A percentile compares a stretch with the other conserved stretches of the same genome.
Evolutionary conservation across 2,113 vertebrate species (phyloP).

Genomic region (Callopanchax toddi): DNA sequence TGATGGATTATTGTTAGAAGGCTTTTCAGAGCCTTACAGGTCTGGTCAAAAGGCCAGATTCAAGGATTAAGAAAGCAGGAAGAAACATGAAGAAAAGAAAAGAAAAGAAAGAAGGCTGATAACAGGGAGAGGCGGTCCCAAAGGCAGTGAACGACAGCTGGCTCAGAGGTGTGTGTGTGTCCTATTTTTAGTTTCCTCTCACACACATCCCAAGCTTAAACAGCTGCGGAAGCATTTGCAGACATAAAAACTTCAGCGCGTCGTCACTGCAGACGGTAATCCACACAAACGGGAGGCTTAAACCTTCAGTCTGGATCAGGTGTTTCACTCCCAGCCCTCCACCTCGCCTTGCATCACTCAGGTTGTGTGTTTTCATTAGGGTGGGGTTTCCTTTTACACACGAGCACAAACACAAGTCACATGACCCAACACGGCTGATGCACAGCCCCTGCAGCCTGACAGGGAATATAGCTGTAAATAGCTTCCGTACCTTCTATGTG

Average conservation of each 20-base stretch:
- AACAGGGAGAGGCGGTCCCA: constrained; percentile 56
- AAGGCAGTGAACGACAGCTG: constrained; percentile 75
- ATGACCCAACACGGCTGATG: constrained; percentile 31
- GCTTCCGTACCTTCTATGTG: constrained; percentile 40
- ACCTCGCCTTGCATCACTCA: not conserved
- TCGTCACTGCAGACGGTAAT: constrained; percentile 21
- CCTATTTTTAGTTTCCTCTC: constrained; percentile 79
- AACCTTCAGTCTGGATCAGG: constrained; percentile 39
- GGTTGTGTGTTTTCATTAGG: constrained; percentile 25
- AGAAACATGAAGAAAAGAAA: constrained; percentile 13
- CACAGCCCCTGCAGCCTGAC: constrained; percentile 40
- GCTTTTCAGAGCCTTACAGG: constrained; percentile 47
- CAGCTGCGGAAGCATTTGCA: constrained; percentile 72
- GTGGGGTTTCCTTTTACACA: constrained; percentile 26
- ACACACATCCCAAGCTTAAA: constrained; percentile 67
- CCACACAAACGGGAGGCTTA: constrained; percentile 16
- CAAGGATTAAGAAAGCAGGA: constrained; percentile 36
- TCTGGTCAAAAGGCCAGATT: constrained; percentile 51
- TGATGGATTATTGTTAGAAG: too few species aligned
- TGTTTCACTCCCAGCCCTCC: constrained; percentile 28
- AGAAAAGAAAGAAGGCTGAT: constrained; percentile 24
- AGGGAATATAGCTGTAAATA: constrained; percentile 48
- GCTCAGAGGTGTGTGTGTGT: constrained; percentile 68
- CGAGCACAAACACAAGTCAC: constrained; percentile 39
- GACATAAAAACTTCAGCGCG: constrained; percentile 28